These are phyloP conservation scores for Lagocephalus sceleratus DNA, from an alignment of 2,797 vertebrate genomes.

Conservation along the genomic window DNA sequence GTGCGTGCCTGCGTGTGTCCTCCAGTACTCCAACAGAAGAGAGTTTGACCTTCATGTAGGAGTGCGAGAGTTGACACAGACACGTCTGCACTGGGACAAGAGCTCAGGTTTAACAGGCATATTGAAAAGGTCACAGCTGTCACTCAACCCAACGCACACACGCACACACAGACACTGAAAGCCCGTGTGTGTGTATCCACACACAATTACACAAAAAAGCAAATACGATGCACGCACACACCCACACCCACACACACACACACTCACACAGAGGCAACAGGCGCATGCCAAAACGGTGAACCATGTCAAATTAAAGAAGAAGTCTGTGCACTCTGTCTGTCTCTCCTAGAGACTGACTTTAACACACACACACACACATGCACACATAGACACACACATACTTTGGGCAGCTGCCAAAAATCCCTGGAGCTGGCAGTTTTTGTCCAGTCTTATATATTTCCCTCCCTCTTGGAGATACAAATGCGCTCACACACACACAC, in stretches of 20 bases:
- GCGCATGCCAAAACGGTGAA: constrained; percentile 65
- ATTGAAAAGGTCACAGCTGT: constrained; percentile 83
- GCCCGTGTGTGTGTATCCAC: neutral
- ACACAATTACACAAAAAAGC: constrained; percentile 20
- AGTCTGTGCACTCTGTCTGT: constrained; percentile 55
- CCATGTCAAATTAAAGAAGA: constrained; percentile 75
- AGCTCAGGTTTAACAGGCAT: constrained; percentile 77
- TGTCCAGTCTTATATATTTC: constrained; percentile 65
- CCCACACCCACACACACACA: constrained; percentile 16
- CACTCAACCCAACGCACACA: constrained; percentile 59
- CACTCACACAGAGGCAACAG: constrained; percentile 31
- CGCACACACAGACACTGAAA: constrained; percentile 12
- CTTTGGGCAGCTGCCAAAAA: constrained; percentile 68
- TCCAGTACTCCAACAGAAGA: constrained; percentile 51
- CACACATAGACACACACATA: constrained; percentile 29
- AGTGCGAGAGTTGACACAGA: constrained; percentile 76
- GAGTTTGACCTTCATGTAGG: constrained; percentile 78
- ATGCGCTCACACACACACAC: constrained; percentile 32
- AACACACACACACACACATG: constrained; percentile 29
- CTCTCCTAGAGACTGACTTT: constrained; percentile 45
- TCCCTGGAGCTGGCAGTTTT: constrained; percentile 60
- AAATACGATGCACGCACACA: constrained; percentile 8
- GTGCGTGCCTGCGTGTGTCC: constrained; percentile 10
- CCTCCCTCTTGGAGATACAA: constrained; percentile 30
- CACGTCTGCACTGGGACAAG: constrained; percentile 73